Evolutionary conservation across 2,797 vertebrate species (phyloP), one percentile per base, ranked within the genome.

Genomic region (Paratrypauchen microcephalus): DNA sequence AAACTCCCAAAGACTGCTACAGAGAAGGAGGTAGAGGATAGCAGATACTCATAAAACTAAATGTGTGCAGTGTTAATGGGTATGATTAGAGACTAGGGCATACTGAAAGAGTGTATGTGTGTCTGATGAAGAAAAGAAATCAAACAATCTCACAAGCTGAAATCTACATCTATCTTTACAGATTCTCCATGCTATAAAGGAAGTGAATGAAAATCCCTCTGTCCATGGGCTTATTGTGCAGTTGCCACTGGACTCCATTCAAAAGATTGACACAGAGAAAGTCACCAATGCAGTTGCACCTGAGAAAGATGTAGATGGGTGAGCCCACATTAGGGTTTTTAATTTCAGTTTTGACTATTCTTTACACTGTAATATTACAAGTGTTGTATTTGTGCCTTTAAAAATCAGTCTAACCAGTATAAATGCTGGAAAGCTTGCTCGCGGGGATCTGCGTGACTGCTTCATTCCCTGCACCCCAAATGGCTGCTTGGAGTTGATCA

Each of bases 261-360:
- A 96, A 66, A 89, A 93, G 70, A 95, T 99, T 16, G 90, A 96
- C 82, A 97, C 96, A 0, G 96, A 99, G 83, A 94, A 91, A 81
- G 90, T 99, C 78, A 94, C 96, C 69, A 97, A 98, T 19, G 92
- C 95, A 0, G 95, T 99, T 59, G 88, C 92, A 2, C 95, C 96
- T 1, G 94, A 95, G 78, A 99, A 99, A 85, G 98, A 99, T 0
- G 95, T 99, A 18, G 98, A 99, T 45, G 98, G 98, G 98, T 99
- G 86, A 91, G 90, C 23, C 58, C 56, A 18, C 45, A 26, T 45
- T 36, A 9, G n/a, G 24, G n/a, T 13, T 6, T 21, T 21, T 23
- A 4, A 6, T 47, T 36, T 65, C 24, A 65, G 47, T 32, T 26
- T 50, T 23, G 21, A 55, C 56, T 28, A 58, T 16, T 16, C 19